Conservation (phyloP, 2,888 invertebrate species). For the Diaprepes abbreviatus region DNA sequence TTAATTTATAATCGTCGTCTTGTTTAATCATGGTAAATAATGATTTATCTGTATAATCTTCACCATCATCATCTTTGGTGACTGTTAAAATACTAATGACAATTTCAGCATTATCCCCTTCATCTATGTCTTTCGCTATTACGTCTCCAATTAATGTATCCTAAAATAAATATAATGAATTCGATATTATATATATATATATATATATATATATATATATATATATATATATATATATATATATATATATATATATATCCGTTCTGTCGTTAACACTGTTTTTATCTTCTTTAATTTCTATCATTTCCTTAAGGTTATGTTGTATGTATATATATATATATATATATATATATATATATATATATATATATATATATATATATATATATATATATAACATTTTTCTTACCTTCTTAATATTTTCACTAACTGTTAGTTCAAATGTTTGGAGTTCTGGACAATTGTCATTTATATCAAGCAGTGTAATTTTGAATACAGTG, state of each 20-base stretch:
- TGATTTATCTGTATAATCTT: slow-evolving; percentile 61
- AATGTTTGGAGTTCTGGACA: slow-evolving; percentile 64
- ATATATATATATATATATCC: too few species aligned
- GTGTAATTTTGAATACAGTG: slow-evolving; percentile 66
- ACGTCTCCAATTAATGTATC: slow-evolving; percentile 52
- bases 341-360: too few species aligned
- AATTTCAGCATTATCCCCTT: slow-evolving; percentile 52
- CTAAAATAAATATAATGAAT: slow-evolving; percentile 53
- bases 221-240: too few species aligned
- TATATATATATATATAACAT: too few species aligned
- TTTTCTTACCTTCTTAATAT: slow-evolving; percentile 51
- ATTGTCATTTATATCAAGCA: slow-evolving; percentile 76
- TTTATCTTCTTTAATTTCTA: too few species aligned
- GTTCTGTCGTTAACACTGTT: too few species aligned
- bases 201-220: too few species aligned
- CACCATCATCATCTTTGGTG: slow-evolving; percentile 66
- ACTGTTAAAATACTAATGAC: slow-evolving; percentile 60
- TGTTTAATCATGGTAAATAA: slow-evolving; percentile 53
- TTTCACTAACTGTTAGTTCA: slow-evolving; percentile 45
- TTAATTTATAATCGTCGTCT: slow-evolving; percentile 58
- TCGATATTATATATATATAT: too few species aligned
- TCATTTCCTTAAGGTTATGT: too few species aligned
- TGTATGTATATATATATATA: too few species aligned
- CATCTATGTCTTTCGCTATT: slow-evolving; percentile 52
- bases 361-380: too few species aligned